Evolutionary conservation across 1,140 invertebrate genomes (phyloP).

Genomic region (Archegozetes longisetosus): DNA sequence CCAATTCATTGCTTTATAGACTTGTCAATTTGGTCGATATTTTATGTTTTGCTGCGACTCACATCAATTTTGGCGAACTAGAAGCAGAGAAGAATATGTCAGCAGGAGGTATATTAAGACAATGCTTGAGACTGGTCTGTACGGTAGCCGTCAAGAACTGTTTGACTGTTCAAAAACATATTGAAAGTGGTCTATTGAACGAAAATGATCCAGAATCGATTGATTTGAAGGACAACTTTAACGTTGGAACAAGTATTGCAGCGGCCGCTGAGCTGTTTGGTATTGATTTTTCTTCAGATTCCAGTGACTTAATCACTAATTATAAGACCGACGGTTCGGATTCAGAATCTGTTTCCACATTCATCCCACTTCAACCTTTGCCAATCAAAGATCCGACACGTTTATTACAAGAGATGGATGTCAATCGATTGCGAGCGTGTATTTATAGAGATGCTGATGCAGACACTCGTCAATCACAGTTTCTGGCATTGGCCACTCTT

Average conservation of each 20-base stretch:
- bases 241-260: constrained; percentile 6
- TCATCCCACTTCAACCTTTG: background rate
- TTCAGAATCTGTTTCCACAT: background rate
- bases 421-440: constrained; percentile 87
- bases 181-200: background rate
- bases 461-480: constrained; percentile 98
- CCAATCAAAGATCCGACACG: constrained; percentile 93
- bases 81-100: constrained; percentile 99
- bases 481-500: constrained; percentile 92
- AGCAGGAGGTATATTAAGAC: constrained; percentile 90
- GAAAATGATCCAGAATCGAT: background rate
- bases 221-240: constrained; percentile 9
- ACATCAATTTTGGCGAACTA: constrained; percentile 84
- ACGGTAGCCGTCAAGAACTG: constrained; percentile 95
- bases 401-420: constrained; percentile 95
- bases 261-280: constrained; percentile 12
- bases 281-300: constrained; percentile 9
- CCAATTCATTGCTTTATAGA: constrained; percentile 69
- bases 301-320: constrained; percentile 2
- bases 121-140: constrained; percentile 90
- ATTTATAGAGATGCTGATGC: constrained; percentile 99
- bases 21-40: constrained; percentile 97
- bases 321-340: constrained; percentile 1
- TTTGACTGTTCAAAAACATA: constrained; percentile 33
- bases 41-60: constrained; percentile 86